Evolutionary conservation across 2,113 vertebrate species (phyloP).

Genomic region (Spilogale gracilis): DNA sequence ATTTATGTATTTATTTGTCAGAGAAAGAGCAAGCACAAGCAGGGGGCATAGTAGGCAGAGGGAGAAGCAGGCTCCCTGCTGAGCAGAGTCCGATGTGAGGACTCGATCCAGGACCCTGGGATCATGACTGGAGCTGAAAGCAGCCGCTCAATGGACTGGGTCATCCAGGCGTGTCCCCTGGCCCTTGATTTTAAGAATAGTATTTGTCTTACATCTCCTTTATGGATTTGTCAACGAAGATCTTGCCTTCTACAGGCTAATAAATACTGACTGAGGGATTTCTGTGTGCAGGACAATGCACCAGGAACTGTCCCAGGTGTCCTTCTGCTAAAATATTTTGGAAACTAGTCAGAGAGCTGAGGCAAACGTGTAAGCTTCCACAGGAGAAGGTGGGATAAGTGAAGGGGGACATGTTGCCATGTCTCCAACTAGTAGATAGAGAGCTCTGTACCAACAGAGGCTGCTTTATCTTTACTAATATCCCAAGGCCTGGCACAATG

Average conservation of each 20-base stretch:
- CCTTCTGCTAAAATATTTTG: not conserved
- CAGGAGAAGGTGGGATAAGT: not conserved
- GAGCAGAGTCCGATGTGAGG: too few relatives aligned
- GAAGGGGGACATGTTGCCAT: fast-evolving
- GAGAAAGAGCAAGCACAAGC: too few relatives aligned
- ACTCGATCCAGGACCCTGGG: too few relatives aligned
- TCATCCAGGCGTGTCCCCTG: not conserved
- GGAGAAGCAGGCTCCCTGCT: too few relatives aligned
- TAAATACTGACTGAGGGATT: not conserved
- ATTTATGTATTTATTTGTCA: too few relatives aligned
- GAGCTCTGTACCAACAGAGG: not conserved
- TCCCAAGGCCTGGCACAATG: not conserved
- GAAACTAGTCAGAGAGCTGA: not conserved
- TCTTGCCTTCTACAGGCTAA: not conserved
- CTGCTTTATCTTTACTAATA: not conserved
- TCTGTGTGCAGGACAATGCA: not conserved
- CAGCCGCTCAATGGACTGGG: too few relatives aligned
- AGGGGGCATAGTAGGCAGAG: too few relatives aligned
- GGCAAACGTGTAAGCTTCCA: not conserved
- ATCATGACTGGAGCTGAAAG: too few relatives aligned
- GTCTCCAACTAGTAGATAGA: not conserved
- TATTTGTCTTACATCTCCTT: conserved; percentile 1
- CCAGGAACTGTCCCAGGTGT: not conserved
- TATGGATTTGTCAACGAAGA: not conserved
- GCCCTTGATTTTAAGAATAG: not conserved